Percentiles rank a stretch among this genome's conserved stretches.
These are phyloP conservation scores for Hycleus phaleratus DNA, from an alignment of 1,140 invertebrate genomes.

Conservation along the genomic window DNA sequence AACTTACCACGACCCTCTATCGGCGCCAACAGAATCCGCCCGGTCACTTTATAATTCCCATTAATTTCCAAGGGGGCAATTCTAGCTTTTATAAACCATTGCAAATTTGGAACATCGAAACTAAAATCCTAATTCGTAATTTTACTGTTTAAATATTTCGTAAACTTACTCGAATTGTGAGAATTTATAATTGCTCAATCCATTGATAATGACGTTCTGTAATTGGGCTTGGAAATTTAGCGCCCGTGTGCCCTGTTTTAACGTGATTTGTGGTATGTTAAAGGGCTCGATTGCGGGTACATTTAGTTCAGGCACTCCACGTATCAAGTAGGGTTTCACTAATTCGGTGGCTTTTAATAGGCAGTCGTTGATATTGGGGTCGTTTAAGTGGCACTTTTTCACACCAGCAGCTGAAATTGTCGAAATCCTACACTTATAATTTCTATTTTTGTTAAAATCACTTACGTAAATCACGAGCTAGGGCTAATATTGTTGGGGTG, in stretches of 20 bases:
- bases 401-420: too few species aligned
- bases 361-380: slow-evolving; percentile 54
- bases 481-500: too few species aligned
- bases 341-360: slow-evolving; percentile 50
- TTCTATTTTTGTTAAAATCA: too few species aligned
- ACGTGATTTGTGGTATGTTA: slow-evolving; percentile 50
- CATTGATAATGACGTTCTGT: slow-evolving; percentile 54
- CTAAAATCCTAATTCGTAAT: background rate
- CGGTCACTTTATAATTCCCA: slow-evolving; percentile 24
- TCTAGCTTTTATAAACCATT: slow-evolving; percentile 18
- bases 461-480: too few species aligned
- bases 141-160: too few species aligned
- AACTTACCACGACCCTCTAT: slow-evolving; percentile 29
- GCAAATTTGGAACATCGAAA: slow-evolving; percentile 22
- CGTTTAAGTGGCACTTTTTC: slow-evolving; percentile 20
- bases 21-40: slow-evolving; percentile 27
- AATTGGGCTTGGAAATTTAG: slow-evolving; percentile 58
- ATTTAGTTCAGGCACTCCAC: slow-evolving; percentile 56
- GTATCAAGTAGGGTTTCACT: slow-evolving; percentile 49
- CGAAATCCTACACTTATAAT: too few species aligned
- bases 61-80: slow-evolving; percentile 15
- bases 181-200: slow-evolving; percentile 39
- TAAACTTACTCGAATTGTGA: slow-evolving; percentile 11
- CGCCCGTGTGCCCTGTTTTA: slow-evolving; percentile 54
- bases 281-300: slow-evolving; percentile 59